phyloP scores from a whole-genome alignment of 2,113 vertebrate genomes.

The Columbina picui region DNA sequence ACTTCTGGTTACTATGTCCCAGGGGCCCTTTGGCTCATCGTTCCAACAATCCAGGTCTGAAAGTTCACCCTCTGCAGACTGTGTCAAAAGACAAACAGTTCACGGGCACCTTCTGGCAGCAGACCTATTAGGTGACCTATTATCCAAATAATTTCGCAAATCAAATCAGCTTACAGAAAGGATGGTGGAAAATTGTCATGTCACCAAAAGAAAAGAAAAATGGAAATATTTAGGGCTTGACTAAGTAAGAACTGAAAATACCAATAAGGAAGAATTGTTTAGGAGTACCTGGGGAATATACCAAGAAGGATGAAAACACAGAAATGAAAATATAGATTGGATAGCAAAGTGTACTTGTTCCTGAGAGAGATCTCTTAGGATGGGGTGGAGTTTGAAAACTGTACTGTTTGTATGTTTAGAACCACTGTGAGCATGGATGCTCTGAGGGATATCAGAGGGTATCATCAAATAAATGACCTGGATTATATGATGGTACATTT shows the following conservation, averaged over 20 bases:
- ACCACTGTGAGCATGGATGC: neutral
- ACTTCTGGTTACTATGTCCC: neutral
- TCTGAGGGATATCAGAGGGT: neutral
- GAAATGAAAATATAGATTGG: neutral
- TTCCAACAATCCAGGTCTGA: neutral
- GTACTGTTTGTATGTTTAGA: neutral
- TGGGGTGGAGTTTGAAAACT: neutral
- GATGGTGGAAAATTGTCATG: neutral
- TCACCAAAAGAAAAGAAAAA: neutral
- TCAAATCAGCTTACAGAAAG: neutral
- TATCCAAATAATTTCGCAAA: neutral
- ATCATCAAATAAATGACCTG: neutral
- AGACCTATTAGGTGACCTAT: neutral
- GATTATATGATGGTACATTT: neutral
- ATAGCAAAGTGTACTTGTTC: neutral
- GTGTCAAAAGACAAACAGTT: neutral
- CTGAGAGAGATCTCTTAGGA: neutral
- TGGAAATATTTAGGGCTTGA: neutral
- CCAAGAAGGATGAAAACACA: neutral
- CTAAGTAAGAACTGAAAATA: slow-evolving; percentile 5
- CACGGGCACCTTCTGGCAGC: neutral
- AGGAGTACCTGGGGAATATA: neutral
- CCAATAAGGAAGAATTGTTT: neutral
- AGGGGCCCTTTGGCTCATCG: neutral
- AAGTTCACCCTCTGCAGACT: neutral